These are phyloP conservation scores for Salmo trutta DNA, from an alignment of 2,797 vertebrate genomes.

Conservation along the genomic window DNA sequence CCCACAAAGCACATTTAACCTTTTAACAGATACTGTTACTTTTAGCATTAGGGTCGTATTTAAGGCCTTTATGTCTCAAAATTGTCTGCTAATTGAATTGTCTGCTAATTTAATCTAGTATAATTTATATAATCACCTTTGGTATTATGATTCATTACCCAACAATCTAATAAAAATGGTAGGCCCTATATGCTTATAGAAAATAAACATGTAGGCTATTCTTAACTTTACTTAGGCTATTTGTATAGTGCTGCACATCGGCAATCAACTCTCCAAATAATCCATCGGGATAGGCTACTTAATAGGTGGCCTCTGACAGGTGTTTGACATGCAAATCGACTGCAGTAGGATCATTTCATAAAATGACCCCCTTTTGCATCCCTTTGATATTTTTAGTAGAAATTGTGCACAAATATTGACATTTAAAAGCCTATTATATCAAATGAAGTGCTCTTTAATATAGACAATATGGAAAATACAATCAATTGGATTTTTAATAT, in stretches of 20 bases:
- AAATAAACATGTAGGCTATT: too few relatives aligned
- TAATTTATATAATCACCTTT: background rate
- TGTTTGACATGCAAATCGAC: conserved; percentile 39
- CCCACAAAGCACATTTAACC: background rate
- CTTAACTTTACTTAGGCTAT: background rate
- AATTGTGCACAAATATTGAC: too few relatives aligned
- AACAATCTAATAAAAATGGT: too few relatives aligned
- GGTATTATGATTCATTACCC: too few relatives aligned
- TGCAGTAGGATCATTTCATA: background rate
- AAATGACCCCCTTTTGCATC: too few relatives aligned
- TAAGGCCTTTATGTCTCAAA: background rate
- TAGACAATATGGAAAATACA: too few relatives aligned
- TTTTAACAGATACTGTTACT: background rate
- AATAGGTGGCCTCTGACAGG: conserved; percentile 41
- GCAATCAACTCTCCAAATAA: conserved; percentile 7
- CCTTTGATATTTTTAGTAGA: too few relatives aligned
- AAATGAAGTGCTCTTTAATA: too few relatives aligned
- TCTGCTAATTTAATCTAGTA: background rate
- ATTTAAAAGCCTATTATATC: too few relatives aligned
- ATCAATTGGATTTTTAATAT: too few relatives aligned
- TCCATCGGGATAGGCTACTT: conserved; percentile 12
- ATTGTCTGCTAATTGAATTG: background rate
- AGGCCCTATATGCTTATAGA: too few relatives aligned
- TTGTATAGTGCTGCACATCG: background rate
- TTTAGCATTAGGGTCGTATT: background rate